Percentiles rank a stretch among this genome's conserved stretches.
These are phyloP conservation scores for Arizona elegans DNA, from an alignment of 2,113 vertebrate species.

Conservation along the genomic window DNA sequence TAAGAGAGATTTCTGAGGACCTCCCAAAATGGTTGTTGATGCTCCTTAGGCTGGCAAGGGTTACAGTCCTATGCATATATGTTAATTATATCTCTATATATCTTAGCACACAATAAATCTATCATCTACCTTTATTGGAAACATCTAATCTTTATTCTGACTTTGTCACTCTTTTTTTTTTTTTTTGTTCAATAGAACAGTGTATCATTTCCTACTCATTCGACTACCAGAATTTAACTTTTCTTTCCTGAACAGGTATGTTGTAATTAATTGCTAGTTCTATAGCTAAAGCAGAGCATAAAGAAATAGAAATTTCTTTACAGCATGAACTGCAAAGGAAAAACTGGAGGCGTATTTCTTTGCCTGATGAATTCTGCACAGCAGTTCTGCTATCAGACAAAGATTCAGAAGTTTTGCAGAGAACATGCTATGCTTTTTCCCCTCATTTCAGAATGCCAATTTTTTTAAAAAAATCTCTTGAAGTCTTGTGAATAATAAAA, in stretches of 20 bases:
- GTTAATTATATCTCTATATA: not conserved
- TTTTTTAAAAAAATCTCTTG: slow-evolving; percentile 34
- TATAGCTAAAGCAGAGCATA: slow-evolving; percentile 32
- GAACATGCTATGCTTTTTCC: slow-evolving; percentile 28
- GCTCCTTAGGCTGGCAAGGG: not conserved
- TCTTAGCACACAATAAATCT: not conserved
- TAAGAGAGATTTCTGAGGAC: not conserved
- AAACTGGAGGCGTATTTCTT: slow-evolving; percentile 22
- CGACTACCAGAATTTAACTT: not conserved
- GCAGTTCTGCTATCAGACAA: slow-evolving; percentile 40
- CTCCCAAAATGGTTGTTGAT: not conserved
- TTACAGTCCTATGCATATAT: not conserved
- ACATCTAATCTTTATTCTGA: slow-evolving; percentile 31
- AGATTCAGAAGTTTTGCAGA: slow-evolving; percentile 17
- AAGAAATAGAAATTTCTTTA: slow-evolving; percentile 44
- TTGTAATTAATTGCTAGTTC: slow-evolving; percentile 54
- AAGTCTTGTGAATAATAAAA: slow-evolving; percentile 53
- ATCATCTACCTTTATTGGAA: not conserved
- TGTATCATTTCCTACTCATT: slow-evolving; percentile 23
- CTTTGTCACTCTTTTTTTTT: not conserved
- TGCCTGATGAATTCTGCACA: slow-evolving; percentile 40
- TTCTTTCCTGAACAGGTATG: slow-evolving; percentile 34
- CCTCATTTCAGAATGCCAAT: slow-evolving; percentile 41
- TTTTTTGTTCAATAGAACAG: slow-evolving; percentile 56
- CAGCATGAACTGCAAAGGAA: slow-evolving; percentile 4